These are phyloP conservation scores for Achatina immaculata DNA, from an alignment of 1,140 invertebrate species.

Conservation along the genomic window DNA sequence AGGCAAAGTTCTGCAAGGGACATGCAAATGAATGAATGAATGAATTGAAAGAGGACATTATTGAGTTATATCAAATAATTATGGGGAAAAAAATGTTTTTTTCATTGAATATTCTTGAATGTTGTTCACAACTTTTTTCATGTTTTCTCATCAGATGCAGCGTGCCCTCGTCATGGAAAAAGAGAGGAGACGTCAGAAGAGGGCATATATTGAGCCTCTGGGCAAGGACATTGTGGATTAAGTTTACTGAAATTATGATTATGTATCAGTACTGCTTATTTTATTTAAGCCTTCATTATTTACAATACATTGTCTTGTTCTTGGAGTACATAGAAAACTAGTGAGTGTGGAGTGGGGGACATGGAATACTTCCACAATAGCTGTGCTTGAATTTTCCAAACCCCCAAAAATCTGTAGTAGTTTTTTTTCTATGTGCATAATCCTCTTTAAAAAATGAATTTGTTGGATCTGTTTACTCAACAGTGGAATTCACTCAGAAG, in stretches of 20 bases:
- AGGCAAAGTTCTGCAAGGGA: too few species aligned
- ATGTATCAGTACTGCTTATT: neutral
- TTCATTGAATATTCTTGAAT: neutral
- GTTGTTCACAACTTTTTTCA: neutral
- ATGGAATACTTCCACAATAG: neutral
- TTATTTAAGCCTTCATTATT: neutral
- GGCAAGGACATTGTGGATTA: constrained; percentile 19
- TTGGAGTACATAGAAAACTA: neutral
- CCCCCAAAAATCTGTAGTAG: neutral
- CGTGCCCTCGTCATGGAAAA: neutral
- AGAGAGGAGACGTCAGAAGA: constrained; percentile 10
- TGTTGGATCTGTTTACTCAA: neutral
- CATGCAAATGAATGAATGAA: too few species aligned
- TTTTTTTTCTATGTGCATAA: neutral
- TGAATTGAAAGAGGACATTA: neutral
- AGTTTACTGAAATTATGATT: neutral
- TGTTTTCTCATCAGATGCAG: constrained; percentile 6
- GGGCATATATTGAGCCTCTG: constrained; percentile 10
- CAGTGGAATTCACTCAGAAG: neutral
- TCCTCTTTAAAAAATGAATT: neutral
- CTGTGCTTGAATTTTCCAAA: neutral
- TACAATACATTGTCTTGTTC: neutral
- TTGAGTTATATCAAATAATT: neutral
- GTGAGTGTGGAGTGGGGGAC: neutral
- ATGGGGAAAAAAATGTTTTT: neutral